Conservation (phyloP, 2,797 vertebrate genomes). For the Crenuchus spilurus region DNA sequence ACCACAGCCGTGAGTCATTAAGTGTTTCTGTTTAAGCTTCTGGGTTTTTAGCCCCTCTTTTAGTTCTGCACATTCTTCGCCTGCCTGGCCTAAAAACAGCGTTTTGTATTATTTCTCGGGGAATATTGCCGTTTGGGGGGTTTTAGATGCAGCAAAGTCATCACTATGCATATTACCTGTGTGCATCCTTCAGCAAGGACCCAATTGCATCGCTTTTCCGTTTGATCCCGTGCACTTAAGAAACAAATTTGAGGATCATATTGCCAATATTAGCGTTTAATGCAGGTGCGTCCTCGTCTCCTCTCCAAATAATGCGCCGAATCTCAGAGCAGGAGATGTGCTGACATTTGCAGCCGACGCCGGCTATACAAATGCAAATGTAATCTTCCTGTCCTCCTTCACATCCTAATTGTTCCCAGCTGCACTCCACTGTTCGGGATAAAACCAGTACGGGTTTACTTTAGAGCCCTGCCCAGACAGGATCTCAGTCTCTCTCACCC, state of each 20-base stretch:
- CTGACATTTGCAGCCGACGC: conserved; percentile 57
- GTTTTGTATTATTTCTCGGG: background rate
- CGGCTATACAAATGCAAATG: conserved; percentile 64
- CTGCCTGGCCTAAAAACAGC: background rate
- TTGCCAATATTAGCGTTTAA: conserved; percentile 50
- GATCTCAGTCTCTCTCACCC: conserved; percentile 49
- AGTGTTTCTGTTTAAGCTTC: background rate
- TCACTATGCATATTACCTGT: conserved; percentile 41
- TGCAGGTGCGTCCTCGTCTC: conserved; percentile 40
- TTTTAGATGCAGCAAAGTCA: conserved; percentile 25
- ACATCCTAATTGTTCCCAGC: conserved; percentile 64
- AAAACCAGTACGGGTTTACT: conserved; percentile 58
- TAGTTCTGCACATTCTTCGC: background rate
- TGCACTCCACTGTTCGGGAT: conserved; percentile 54
- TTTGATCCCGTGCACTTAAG: conserved; percentile 48
- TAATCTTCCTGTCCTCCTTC: conserved; percentile 58
- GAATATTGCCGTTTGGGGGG: background rate
- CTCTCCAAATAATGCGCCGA: conserved; percentile 44
- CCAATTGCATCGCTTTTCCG: conserved; percentile 37
- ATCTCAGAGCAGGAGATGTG: conserved; percentile 33
- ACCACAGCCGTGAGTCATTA: conserved; percentile 13
- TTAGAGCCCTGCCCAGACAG: conserved; percentile 44
- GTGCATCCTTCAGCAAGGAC: conserved; percentile 31
- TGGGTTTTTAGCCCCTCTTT: background rate
- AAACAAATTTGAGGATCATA: conserved; percentile 52